Evolutionary conservation across 2,113 vertebrate genomes (phyloP).

Genomic region (Oncorhynchus kisutch): DNA sequence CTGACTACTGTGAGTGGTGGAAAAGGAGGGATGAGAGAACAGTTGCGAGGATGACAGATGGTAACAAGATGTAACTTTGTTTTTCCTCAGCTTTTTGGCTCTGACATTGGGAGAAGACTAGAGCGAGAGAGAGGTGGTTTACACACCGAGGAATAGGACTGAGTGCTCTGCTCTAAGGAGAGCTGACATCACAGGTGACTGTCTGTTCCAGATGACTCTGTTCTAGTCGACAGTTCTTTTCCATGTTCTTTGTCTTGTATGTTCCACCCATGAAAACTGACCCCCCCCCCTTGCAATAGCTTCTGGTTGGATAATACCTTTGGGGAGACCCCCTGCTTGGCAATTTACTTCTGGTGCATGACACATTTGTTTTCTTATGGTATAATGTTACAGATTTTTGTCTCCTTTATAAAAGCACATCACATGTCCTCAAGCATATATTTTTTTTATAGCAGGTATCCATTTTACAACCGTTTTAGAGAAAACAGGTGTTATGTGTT

Average conservation of each 20-base stretch:
- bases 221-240: not conserved
- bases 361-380: conserved; percentile 32
- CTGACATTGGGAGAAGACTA: conserved; percentile 44
- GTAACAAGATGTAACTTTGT: conserved; percentile 14
- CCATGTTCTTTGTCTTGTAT: not conserved
- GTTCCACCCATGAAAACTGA: conserved; percentile 8
- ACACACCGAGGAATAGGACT: conserved; percentile 39
- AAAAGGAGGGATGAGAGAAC: not conserved
- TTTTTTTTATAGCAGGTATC: conserved; percentile 37
- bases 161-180: conserved; percentile 39
- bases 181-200: conserved; percentile 56
- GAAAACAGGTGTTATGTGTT: conserved; percentile 30
- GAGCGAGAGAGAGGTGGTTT: conserved; percentile 41
- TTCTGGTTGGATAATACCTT: conserved; percentile 27
- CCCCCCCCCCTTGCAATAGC: conserved; percentile 17
- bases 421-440: conserved; percentile 24
- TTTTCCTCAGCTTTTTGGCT: conserved; percentile 52
- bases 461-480: conserved; percentile 19
- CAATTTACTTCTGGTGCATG: conserved; percentile 29
- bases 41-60: not conserved
- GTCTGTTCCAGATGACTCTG: not conserved
- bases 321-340: conserved; percentile 17
- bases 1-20: not conserved
- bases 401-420: conserved; percentile 25
- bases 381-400: conserved; percentile 39